Evolutionary conservation across 2,797 vertebrate species (phyloP).

Genomic region (Acrossocheilus wenchowensis): DNA sequence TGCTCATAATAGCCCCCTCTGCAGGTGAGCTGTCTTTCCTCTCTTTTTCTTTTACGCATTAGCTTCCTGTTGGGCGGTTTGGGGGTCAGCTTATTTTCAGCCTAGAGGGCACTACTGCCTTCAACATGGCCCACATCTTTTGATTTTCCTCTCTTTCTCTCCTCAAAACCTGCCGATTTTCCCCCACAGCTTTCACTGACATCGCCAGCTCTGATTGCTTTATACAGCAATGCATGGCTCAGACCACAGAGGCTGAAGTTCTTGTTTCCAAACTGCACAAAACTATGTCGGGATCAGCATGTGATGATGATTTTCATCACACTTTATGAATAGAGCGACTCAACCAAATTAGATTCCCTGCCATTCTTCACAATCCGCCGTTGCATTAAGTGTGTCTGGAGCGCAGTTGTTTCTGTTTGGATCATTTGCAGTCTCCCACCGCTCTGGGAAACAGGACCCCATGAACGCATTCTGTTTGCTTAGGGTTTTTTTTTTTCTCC

Average conservation of each 20-base stretch:
- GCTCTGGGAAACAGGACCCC: conserved; percentile 40
- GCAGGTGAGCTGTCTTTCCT: conserved; percentile 43
- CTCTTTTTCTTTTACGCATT: conserved; percentile 54
- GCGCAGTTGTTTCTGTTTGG: conserved; percentile 53
- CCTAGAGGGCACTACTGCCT: conserved; percentile 73
- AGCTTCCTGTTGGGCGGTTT: conserved; percentile 50
- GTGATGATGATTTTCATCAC: conserved; percentile 57
- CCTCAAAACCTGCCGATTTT: conserved; percentile 29
- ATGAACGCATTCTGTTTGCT: conserved; percentile 49
- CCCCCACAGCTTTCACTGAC: conserved; percentile 4
- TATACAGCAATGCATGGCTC: background rate
- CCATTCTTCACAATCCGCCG: conserved; percentile 55
- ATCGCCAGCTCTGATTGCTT: conserved; percentile 36
- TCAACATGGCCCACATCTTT: conserved; percentile 52
- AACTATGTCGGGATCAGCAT: conserved; percentile 52
- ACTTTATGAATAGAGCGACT: conserved; percentile 59
- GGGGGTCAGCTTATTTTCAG: conserved; percentile 62
- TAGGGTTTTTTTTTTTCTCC: conserved; percentile 23
- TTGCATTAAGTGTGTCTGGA: conserved; percentile 54
- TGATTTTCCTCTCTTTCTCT: conserved; percentile 17
- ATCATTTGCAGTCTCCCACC: conserved; percentile 61
- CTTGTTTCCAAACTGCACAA: conserved; percentile 42
- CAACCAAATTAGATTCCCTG: conserved; percentile 57
- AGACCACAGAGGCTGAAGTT: conserved; percentile 23
- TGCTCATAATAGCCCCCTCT: conserved; percentile 50